A percentile compares a stretch with the other conserved stretches of the same genome.
These are phyloP conservation scores for Sebastiscus albofasciatus DNA, from an alignment of 2,797 vertebrate genomes.

Conservation along the genomic window DNA sequence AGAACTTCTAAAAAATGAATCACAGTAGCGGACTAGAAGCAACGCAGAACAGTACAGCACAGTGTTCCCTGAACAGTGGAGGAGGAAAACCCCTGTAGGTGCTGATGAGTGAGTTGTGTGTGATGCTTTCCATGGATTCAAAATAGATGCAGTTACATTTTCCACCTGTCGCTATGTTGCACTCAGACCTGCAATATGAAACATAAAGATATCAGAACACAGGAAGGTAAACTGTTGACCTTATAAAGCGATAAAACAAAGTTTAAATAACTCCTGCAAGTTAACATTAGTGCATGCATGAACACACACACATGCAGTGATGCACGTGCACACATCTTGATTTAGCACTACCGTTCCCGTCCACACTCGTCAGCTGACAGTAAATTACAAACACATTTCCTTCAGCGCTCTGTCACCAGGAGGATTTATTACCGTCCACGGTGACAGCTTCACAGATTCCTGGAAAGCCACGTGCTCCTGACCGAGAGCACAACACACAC, in stretches of 20 bases:
- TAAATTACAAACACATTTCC: slow-evolving; percentile 67
- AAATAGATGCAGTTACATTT: background rate
- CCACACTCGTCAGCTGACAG: slow-evolving; percentile 44
- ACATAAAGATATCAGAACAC: background rate
- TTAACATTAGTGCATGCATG: background rate
- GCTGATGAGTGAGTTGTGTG: background rate
- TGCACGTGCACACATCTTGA: slow-evolving; percentile 28
- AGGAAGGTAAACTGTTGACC: background rate
- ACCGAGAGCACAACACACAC: background rate
- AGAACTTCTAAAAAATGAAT: background rate
- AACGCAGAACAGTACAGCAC: background rate
- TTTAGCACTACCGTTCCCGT: slow-evolving; percentile 58
- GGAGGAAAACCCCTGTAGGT: background rate
- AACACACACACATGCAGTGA: background rate
- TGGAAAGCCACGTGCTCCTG: slow-evolving; percentile 34
- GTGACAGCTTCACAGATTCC: slow-evolving; percentile 51
- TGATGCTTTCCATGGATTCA: background rate
- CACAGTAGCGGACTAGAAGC: background rate
- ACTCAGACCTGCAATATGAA: background rate
- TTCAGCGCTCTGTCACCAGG: slow-evolving; percentile 47
- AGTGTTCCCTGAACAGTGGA: background rate
- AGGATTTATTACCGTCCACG: slow-evolving; percentile 44
- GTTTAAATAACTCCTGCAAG: background rate
- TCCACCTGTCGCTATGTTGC: background rate
- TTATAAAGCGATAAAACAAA: background rate